Base-by-base conservation (phyloP, 2,113 vertebrate species). In the Thunnus thynnus region DNA sequence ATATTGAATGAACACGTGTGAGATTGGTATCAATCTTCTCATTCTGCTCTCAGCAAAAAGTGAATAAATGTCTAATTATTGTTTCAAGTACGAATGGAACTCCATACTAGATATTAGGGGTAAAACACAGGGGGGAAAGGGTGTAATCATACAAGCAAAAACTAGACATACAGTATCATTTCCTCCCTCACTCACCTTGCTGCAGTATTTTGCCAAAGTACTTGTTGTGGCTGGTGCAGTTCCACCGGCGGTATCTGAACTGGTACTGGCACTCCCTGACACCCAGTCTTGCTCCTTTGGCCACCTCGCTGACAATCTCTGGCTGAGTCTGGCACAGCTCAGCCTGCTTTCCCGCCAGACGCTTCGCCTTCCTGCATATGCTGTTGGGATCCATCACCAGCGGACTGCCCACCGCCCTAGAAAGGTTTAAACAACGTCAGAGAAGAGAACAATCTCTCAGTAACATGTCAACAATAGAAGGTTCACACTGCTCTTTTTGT, bases 371-470 rank as follows among this genome's bases (percentile, higher is more conserved):
- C 91, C 97, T 96, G 93, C 98, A 99, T 93, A 99, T 99, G 92
- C 97, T 99, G 93, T 97, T 99, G 66, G 98, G 97, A 86, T 99
- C 98, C 98, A 99, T 99, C 91, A 99, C 97, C 95, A 99, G 92
- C 32, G 98, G 98, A 90, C 97, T 99, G 83, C 98, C 98, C 94
- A 99, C 97, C 55, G 98, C 98, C 98, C 98, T 99, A 92, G 88
- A 89, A 78, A 56, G 62, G 88, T 46, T 64, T 80, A 82, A 85
- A 92, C 72, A 89, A 82, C 13, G 69, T 90, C 16, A 83, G 62
- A 22, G 11, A 12, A 22, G 0, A 61, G 6, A 60, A 44, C 13
- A 71, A 36, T 55, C 30, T 64, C 32, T 32, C 8, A 55, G 60
- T 27, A 66, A 66, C 55, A 56, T 20, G 16, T 62, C 12, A 11